Base-by-base conservation (phyloP, 2,797 vertebrate genomes). In the Gila robusta region DNA sequence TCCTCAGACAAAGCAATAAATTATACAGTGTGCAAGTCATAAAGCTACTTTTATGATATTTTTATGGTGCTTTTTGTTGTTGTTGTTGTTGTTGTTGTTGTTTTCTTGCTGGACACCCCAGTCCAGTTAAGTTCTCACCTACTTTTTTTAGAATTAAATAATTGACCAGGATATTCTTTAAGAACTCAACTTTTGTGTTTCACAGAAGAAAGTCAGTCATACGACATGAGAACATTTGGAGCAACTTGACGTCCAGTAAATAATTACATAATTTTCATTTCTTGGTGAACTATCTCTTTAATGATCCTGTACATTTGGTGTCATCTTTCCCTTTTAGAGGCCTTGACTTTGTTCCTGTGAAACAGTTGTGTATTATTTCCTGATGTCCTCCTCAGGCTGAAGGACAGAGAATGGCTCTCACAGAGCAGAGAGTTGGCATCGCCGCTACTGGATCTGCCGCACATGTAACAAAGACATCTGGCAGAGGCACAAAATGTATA, bases 391-490 rank as follows among this genome's bases (percentile, higher is more conserved):
- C 59, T 69, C 86, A 78, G 77, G 83, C 71, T 77, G 66, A 88
- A 83, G 86, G 80, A 82, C 87, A 85, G 79, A 85, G 62, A 69
- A 54, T 69, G 62, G 86, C 64, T n/a, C 49, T 70, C 49, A 71
- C 73, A 84, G 52, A 62, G 70, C 64, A 23, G 66, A 84, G 66
- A 49, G 67, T 26, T 49, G 70, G 44, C 70, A 81, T 67, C 8
- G 2, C 78, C 10, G 71, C 85, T 78, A 77, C 76, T 85, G 80
- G 67, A 83, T 85, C 78, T 77, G 52, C 80, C 9, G 16, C 83
- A 80, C 80, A 72, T 84, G 76, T 72, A 88, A 71, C 66, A 86
- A 84, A 79, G 81, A 84, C 80, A 85, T 83, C 73, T 84, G 88
- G 87, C 86, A 54, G 35, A 87, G 67, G 23, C n/a, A 82, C 72